Evolutionary conservation across 2,113 vertebrate genomes (phyloP).

Genomic region (Piaya cayana): DNA sequence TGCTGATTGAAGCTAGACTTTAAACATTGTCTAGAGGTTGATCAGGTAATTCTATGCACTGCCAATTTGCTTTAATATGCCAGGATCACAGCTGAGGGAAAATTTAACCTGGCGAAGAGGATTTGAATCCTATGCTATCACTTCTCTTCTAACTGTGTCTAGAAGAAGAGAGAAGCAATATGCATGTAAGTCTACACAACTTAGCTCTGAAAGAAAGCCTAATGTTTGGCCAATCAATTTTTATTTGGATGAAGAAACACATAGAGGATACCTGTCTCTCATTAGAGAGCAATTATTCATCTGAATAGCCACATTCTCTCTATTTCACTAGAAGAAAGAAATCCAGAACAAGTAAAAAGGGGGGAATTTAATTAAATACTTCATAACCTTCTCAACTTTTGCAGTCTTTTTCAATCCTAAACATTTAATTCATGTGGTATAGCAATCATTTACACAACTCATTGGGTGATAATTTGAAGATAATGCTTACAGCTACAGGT

Average conservation of each 20-base stretch:
- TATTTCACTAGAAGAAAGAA: neutral
- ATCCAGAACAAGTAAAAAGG: neutral
- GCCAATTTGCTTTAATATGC: neutral
- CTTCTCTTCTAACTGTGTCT: neutral
- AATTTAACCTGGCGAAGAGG: neutral
- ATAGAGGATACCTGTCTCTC: neutral
- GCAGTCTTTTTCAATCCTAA: neutral
- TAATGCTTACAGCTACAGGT: neutral
- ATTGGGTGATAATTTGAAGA: neutral
- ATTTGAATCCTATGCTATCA: neutral
- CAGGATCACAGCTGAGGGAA: neutral
- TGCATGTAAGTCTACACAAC: neutral
- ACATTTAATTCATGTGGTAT: neutral
- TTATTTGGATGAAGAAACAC: neutral
- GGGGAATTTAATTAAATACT: neutral
- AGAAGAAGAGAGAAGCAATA: neutral
- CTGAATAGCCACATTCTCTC: neutral
- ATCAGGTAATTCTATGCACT: neutral
- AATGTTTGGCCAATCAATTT: neutral
- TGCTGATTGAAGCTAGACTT: neutral
- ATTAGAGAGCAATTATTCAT: neutral
- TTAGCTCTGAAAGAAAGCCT: neutral
- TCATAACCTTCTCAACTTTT: neutral
- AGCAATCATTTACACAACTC: neutral
- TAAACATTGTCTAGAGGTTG: neutral